These are phyloP conservation scores for Drosophila kanekoi DNA, from an alignment of 2,888 invertebrate species.

Conservation along the genomic window DNA sequence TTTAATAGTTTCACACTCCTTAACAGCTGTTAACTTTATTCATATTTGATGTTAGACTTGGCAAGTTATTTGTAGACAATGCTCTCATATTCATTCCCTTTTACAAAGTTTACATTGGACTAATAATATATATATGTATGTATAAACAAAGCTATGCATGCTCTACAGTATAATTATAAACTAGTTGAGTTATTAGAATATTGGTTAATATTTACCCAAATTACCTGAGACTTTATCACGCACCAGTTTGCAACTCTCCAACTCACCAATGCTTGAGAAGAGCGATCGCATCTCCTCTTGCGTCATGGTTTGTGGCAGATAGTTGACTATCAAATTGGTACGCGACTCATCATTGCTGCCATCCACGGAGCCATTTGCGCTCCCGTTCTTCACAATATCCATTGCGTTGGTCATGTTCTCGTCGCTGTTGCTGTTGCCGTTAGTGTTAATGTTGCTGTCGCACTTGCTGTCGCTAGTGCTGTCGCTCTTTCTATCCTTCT, in stretches of 20 bases:
- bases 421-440: slow-evolving; percentile 37
- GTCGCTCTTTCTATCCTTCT: slow-evolving; percentile 23
- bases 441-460: slow-evolving; percentile 30
- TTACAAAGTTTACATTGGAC: too few relatives aligned
- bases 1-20: too few relatives aligned
- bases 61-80: too few relatives aligned
- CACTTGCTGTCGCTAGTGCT: slow-evolving; percentile 13
- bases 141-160: background rate
- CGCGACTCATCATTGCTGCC: slow-evolving; percentile 96
- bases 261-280: slow-evolving; percentile 97
- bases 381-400: slow-evolving; percentile 93
- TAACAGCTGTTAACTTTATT: too few relatives aligned
- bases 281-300: slow-evolving; percentile 98
- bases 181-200: slow-evolving; percentile 23
- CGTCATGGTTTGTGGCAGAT: slow-evolving; percentile 96
- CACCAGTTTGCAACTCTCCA: slow-evolving; percentile 98
- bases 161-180: background rate
- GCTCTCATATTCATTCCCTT: too few relatives aligned
- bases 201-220: slow-evolving; percentile 83
- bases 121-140: background rate
- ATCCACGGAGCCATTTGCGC: slow-evolving; percentile 84
- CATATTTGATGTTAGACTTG: too few relatives aligned
- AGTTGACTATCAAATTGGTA: slow-evolving; percentile 97
- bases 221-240: slow-evolving; percentile 97
- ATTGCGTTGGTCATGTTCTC: slow-evolving; percentile 85